phyloP scores from a whole-genome alignment of 2,888 invertebrate species.

The Catocala sponsa region DNA sequence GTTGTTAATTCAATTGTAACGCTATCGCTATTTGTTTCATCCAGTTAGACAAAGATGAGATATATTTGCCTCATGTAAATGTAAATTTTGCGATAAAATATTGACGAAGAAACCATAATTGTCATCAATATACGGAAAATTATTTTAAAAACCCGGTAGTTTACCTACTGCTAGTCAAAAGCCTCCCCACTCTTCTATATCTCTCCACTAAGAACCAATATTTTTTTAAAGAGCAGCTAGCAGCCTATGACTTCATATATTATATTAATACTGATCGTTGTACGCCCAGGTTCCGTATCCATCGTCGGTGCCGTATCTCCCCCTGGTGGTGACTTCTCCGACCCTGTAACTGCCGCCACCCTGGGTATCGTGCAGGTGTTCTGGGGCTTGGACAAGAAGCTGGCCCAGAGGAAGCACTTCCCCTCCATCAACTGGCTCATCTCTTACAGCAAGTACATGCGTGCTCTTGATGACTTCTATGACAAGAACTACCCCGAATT shows the following conservation, averaged over 20 bases:
- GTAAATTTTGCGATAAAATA: too few species aligned
- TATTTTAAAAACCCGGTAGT: too few species aligned
- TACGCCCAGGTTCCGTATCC: constrained; percentile 94
- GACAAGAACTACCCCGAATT: constrained; percentile 99
- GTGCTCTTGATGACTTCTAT: constrained; percentile 99
- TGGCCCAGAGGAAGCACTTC: constrained; percentile 99
- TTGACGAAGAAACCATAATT: too few species aligned
- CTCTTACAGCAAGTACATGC: constrained; percentile 99
- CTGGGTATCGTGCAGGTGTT: constrained; percentile 99
- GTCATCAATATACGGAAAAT: too few species aligned
- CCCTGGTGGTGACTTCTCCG: constrained; percentile 99
- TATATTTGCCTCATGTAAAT: too few species aligned
- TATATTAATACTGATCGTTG: neutral
- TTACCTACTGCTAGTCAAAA: too few species aligned
- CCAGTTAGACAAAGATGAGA: too few species aligned
- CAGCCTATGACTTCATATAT: neutral
- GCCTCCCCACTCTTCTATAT: neutral
- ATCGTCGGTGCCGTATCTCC: constrained; percentile 99
- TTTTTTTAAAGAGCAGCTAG: too few species aligned
- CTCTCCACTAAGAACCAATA: neutral
- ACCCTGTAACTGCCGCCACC: constrained; percentile 99
- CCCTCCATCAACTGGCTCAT: constrained; percentile 99
- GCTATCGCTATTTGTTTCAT: too few species aligned
- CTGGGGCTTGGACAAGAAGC: constrained; percentile 99
- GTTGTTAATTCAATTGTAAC: too few species aligned